Conservation (phyloP, 1,140 invertebrate species). For the Coboldia fuscipes region DNA sequence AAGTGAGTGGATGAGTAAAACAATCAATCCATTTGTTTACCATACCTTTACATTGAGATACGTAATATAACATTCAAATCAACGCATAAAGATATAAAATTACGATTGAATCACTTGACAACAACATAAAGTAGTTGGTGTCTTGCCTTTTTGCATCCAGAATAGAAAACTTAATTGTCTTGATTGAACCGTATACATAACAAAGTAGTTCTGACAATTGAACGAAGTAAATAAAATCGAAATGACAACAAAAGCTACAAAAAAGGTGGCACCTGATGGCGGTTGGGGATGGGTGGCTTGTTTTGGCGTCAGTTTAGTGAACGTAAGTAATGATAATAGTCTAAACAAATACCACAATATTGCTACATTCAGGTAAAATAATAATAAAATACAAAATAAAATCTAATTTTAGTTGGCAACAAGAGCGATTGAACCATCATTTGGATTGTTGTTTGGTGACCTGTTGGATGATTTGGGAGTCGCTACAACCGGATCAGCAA, state of each 20-base stretch:
- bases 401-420: constrained; percentile 34
- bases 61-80: too few relatives aligned
- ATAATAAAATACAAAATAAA: neutral
- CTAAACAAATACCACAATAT: neutral
- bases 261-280: constrained; percentile 20
- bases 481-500: constrained; percentile 42
- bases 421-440: constrained; percentile 51
- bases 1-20: too few relatives aligned
- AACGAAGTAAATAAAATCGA: too few relatives aligned
- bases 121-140: too few relatives aligned
- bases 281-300: constrained; percentile 69
- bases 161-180: too few relatives aligned
- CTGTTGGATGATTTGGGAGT: constrained; percentile 37
- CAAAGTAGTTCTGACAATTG: too few relatives aligned
- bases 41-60: too few relatives aligned
- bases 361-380: neutral
- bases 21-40: too few relatives aligned
- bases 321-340: constrained; percentile 37
- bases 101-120: too few relatives aligned
- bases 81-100: too few relatives aligned
- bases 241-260: constrained; percentile 8
- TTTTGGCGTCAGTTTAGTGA: constrained; percentile 52
- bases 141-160: too few relatives aligned
- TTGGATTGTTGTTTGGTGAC: constrained; percentile 52
- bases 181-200: too few relatives aligned